phyloP scores from a whole-genome alignment of 2,888 invertebrate species.

The Drosophila melanocephala region DNA sequence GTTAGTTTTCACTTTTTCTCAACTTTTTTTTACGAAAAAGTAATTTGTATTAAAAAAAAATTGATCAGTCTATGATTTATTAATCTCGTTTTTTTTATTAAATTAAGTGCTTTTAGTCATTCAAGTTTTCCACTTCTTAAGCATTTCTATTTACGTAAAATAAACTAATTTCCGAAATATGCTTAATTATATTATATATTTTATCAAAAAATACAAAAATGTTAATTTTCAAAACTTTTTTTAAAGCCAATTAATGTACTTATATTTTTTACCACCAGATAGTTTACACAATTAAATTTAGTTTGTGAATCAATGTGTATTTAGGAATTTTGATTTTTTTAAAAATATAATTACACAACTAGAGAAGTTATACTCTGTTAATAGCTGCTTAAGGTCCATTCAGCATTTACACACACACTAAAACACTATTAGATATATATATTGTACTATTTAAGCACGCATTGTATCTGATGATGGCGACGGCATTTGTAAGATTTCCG shows the following conservation, averaged over 20 bases:
- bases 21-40: background rate
- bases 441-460: slow-evolving; percentile 15
- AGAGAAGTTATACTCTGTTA: background rate
- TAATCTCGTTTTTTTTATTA: background rate
- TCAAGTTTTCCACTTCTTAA: background rate
- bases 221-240: background rate
- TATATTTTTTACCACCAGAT: background rate
- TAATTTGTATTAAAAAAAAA: background rate
- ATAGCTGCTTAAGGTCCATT: slow-evolving; percentile 10
- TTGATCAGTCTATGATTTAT: background rate
- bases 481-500: slow-evolving; percentile 76
- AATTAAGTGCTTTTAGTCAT: no score
- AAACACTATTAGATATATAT: background rate
- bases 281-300: background rate
- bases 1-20: slow-evolving; percentile 3
- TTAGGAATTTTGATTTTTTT: background rate
- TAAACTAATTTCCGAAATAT: background rate
- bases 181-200: background rate
- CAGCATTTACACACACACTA: slow-evolving; percentile 7
- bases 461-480: slow-evolving; percentile 49
- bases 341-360: background rate
- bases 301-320: background rate
- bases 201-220: background rate
- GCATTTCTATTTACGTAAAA: background rate
- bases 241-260: background rate